These are phyloP conservation scores for Cacatua alba DNA, from an alignment of 2,113 vertebrate species.

Conservation along the genomic window DNA sequence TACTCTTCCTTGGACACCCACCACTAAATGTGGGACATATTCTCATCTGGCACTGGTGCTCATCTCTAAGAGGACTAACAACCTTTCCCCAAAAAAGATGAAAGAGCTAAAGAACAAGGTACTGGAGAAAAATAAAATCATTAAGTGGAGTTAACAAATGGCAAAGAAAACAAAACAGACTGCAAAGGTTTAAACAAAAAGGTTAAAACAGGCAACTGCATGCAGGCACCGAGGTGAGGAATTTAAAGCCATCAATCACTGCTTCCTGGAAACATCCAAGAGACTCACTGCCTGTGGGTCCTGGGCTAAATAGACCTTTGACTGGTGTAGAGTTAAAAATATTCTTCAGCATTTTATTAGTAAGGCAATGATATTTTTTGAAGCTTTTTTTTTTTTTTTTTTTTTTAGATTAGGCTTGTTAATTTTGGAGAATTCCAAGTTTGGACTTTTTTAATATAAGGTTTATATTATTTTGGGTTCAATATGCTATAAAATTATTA, in stretches of 20 bases:
- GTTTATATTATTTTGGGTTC: neutral
- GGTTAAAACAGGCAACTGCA: neutral
- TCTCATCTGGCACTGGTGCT: neutral
- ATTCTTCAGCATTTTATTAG: neutral
- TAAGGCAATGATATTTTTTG: accelerated
- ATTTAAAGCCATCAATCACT: neutral
- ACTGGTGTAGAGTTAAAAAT: neutral
- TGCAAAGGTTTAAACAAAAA: neutral
- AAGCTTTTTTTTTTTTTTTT: neutral
- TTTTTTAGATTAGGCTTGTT: neutral
- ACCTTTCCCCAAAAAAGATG: accelerated
- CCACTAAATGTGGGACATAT: neutral
- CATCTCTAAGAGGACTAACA: neutral
- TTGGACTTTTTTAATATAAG: neutral
- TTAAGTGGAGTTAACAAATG: neutral
- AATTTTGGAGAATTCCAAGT: neutral
- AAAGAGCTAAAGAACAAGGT: neutral
- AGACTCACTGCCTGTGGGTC: neutral
- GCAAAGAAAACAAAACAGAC: neutral
- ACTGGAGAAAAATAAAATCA: neutral
- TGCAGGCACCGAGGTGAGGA: neutral
- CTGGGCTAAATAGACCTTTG: neutral
- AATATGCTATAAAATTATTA: neutral
- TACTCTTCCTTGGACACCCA: neutral
- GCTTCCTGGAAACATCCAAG: neutral